Base-by-base conservation (phyloP, 2,113 vertebrate genomes). In the Ammodytes dubius region DNA sequence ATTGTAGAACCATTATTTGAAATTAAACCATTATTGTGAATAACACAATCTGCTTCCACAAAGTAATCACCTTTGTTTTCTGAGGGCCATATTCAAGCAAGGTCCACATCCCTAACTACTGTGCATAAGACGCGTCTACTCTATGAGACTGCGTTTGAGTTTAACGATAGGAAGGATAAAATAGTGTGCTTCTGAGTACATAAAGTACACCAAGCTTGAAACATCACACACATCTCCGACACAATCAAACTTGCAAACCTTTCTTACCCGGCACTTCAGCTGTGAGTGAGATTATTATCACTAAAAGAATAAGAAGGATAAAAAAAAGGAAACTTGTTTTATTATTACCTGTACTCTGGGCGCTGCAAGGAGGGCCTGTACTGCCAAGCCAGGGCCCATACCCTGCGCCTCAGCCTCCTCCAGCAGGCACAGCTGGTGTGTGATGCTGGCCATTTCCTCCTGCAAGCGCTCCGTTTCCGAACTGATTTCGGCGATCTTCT, bases 381-480 rank as follows among this genome's bases (percentile, higher is more conserved):
- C 79, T 13, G 72, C 69, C 45, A 87, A 74, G 7, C n/a, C 57
- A 85, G 94, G 90, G 79, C 93, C 89, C 3, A 91, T 75, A 27
- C 27, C 27, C 27, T 27, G 27, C 85, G 88, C 93, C 87, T 94
- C 94, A 6, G 95, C 90, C 59, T 95, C 92, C 80, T 93, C 96
- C 86, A 97, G 95, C 84, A 94, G 92, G 72, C 92, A 94, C 47
- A 89, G 92, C 86, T 97, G 95, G 75, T 94, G 94, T 70, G 95
- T 97, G 89, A 97, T 95, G 92, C 94, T 95, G 81, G 92, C 94
- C 95, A 97, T 97, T 81, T 97, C 96, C 64, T 96, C 95, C 86
- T 96, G 96, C 72, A 96, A 86, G 17, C 95, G 95, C 87, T 95
- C 93, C 1, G 96, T 94, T 70, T 95, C 87, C 88, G 12, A 52